Evolutionary conservation across 2,113 vertebrate genomes (phyloP).

Genomic region (Cyanistes caeruleus): DNA sequence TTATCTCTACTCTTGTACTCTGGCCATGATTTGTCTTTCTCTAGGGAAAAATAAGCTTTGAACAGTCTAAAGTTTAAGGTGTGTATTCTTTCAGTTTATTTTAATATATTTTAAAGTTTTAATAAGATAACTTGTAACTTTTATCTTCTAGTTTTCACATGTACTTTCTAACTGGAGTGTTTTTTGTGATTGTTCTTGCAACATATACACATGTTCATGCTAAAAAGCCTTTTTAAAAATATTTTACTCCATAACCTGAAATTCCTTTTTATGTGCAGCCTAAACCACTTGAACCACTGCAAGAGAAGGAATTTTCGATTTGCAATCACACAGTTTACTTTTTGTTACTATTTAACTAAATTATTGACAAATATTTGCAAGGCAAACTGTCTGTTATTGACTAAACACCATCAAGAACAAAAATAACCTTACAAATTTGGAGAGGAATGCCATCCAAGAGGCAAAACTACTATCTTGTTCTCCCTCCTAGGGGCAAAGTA

Average conservation of each 20-base stretch:
- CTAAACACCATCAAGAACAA: conserved; percentile 15
- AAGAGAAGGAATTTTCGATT: conserved; percentile 12
- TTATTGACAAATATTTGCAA: conserved; percentile 51
- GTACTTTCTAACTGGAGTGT: background rate
- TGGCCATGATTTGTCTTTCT: conserved; percentile 41
- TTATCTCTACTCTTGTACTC: conserved; percentile 34
- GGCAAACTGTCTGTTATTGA: conserved; percentile 45
- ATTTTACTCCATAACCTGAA: background rate
- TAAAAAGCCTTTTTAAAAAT: background rate
- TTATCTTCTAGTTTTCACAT: background rate
- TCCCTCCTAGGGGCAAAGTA: background rate
- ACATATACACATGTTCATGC: background rate
- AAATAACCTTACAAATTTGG: background rate
- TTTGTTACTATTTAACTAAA: conserved; percentile 47
- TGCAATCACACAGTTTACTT: background rate
- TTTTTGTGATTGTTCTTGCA: background rate
- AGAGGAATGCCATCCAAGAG: conserved; percentile 9
- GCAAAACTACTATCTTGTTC: background rate
- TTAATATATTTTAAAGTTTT: conserved; percentile 4
- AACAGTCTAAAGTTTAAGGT: conserved; percentile 11
- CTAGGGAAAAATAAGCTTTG: conserved; percentile 41
- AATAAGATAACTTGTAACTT: conserved; percentile 8
- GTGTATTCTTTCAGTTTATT: background rate
- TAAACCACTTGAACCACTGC: background rate
- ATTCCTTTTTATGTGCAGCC: background rate